Evolutionary conservation across 2,797 vertebrate species (phyloP).

Genomic region (Acanthiza pusilla): DNA sequence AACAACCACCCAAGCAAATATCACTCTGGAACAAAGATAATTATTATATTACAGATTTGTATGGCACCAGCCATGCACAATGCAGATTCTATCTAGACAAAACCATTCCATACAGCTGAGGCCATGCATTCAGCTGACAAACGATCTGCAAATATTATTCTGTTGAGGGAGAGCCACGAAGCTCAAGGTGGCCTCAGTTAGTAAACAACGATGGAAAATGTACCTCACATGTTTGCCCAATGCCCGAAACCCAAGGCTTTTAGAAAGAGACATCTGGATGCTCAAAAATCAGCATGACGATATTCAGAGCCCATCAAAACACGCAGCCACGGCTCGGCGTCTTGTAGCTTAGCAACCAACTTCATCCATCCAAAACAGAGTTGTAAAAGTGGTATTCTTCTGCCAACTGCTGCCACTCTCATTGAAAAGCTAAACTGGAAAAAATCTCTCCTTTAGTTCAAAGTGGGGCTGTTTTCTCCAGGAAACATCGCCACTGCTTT

Average conservation of each 20-base stretch:
- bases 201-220: constrained; percentile 73
- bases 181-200: constrained; percentile 57
- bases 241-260: constrained; percentile 60
- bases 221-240: constrained; percentile 61
- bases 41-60: neutral
- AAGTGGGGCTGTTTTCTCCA: constrained; percentile 25
- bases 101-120: neutral
- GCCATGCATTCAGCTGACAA: constrained; percentile 41
- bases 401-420: constrained; percentile 66
- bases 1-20: neutral
- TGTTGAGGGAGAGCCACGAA: constrained; percentile 27
- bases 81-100: neutral
- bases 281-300: constrained; percentile 53
- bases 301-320: constrained; percentile 75
- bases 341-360: constrained; percentile 71
- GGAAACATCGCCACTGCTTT: constrained; percentile 26
- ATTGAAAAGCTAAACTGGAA: constrained; percentile 64
- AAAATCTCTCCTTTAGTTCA: constrained; percentile 40
- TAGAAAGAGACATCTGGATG: constrained; percentile 70
- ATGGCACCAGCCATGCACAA: constrained; percentile 11
- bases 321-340: constrained; percentile 66
- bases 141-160: constrained; percentile 62
- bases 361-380: constrained; percentile 77
- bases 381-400: constrained; percentile 68
- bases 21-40: neutral